These are phyloP conservation scores for Acropternis orthonyx DNA, from an alignment of 2,797 vertebrate species.

Conservation along the genomic window DNA sequence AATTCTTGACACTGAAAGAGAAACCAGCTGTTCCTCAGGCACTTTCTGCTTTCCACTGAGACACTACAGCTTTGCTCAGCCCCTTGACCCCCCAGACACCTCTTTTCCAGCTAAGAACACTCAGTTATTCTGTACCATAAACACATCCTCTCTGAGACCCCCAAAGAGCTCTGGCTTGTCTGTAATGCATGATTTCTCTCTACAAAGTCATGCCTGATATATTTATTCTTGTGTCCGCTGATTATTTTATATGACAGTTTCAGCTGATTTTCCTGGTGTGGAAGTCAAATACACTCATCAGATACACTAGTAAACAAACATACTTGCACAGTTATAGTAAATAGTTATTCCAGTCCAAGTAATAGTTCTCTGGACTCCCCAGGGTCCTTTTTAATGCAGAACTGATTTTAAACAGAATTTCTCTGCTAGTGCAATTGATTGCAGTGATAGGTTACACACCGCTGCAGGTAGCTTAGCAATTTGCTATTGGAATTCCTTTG, in stretches of 20 bases:
- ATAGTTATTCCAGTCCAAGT: background rate
- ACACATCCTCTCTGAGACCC: background rate
- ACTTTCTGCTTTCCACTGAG: background rate
- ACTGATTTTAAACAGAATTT: conserved; percentile 31
- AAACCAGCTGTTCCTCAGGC: background rate
- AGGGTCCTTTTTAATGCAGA: conserved; percentile 10
- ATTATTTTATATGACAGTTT: background rate
- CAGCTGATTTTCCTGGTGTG: background rate
- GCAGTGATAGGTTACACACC: background rate
- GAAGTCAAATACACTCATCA: background rate
- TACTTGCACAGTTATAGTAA: background rate
- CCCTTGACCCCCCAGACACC: background rate
- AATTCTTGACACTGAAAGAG: background rate
- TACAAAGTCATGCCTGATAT: background rate
- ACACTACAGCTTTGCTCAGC: background rate
- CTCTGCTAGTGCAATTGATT: background rate
- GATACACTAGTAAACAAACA: background rate
- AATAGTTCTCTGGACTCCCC: background rate
- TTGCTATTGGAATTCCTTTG: background rate
- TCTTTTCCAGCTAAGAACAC: background rate
- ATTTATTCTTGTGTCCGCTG: background rate
- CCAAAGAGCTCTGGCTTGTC: background rate
- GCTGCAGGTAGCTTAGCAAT: background rate
- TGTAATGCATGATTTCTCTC: background rate
- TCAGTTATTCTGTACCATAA: background rate